Evolutionary conservation across 2,797 vertebrate genomes (phyloP).

Genomic region (Petrocephalus schoutedeni): DNA sequence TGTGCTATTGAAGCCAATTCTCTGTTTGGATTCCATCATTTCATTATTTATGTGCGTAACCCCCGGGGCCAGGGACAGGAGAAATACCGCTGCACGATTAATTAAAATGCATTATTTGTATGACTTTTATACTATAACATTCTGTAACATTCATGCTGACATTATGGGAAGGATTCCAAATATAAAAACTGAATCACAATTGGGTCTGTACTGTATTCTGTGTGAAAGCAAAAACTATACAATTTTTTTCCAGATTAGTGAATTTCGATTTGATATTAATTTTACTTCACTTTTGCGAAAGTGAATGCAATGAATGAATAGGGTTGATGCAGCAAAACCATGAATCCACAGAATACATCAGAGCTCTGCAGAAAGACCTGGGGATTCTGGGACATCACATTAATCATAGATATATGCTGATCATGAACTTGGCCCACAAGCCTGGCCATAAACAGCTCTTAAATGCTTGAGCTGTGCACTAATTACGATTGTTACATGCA

Average conservation of each 20-base stretch:
- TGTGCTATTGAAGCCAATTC: neutral
- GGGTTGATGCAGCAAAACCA: neutral
- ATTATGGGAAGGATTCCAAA: neutral
- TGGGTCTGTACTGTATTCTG: conserved; percentile 5
- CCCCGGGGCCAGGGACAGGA: neutral
- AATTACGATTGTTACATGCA: neutral
- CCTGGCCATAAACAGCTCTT: neutral
- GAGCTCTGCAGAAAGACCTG: neutral
- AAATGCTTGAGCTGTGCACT: neutral
- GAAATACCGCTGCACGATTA: neutral
- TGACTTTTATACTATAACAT: neutral
- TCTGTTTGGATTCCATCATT: neutral
- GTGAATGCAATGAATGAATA: neutral
- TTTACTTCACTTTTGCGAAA: neutral
- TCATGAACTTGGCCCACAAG: neutral
- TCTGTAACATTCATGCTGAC: neutral
- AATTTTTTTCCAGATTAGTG: conserved; percentile 1
- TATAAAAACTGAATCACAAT: neutral
- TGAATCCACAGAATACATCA: neutral
- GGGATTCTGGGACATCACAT: neutral
- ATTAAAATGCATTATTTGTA: conserved; percentile 3
- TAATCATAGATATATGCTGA: neutral
- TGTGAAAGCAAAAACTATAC: neutral
- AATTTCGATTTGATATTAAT: neutral
- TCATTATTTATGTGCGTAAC: neutral